Percentiles rank a stretch among this genome's conserved stretches.
These are phyloP conservation scores for Periplaneta americana DNA, from an alignment of 1,140 invertebrate genomes.

Conservation along the genomic window DNA sequence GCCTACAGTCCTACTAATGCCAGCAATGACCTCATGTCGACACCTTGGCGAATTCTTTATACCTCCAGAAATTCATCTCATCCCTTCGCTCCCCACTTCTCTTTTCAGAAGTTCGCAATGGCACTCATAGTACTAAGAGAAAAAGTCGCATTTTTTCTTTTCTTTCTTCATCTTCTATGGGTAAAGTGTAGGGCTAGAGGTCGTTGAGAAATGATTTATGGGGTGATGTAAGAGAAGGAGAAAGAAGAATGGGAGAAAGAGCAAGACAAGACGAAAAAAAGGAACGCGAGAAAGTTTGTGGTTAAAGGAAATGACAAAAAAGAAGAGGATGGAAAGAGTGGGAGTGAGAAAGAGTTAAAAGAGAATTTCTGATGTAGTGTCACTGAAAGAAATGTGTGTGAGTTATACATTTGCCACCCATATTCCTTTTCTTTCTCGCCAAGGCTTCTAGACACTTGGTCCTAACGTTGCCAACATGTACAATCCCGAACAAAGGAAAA, in stretches of 20 bases:
- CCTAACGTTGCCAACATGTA: neutral
- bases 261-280: neutral
- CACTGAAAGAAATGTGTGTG: neutral
- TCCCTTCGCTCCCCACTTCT: neutral
- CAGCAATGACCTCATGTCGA: neutral
- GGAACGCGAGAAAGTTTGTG: neutral
- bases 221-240: neutral
- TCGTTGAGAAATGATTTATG: neutral
- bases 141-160: neutral
- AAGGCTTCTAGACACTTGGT: neutral
- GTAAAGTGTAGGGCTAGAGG: neutral
- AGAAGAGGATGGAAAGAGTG: neutral
- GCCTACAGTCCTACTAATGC: neutral
- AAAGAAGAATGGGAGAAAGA: neutral
- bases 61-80: neutral
- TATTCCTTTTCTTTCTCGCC: neutral
- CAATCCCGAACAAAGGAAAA: neutral
- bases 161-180: neutral
- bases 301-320: neutral
- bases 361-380: neutral
- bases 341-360: neutral
- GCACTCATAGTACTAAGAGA: neutral
- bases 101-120: neutral
- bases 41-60: neutral
- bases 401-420: neutral